phyloP scores from a whole-genome alignment of 2,113 vertebrate species.

The Lepus timidus region DNA sequence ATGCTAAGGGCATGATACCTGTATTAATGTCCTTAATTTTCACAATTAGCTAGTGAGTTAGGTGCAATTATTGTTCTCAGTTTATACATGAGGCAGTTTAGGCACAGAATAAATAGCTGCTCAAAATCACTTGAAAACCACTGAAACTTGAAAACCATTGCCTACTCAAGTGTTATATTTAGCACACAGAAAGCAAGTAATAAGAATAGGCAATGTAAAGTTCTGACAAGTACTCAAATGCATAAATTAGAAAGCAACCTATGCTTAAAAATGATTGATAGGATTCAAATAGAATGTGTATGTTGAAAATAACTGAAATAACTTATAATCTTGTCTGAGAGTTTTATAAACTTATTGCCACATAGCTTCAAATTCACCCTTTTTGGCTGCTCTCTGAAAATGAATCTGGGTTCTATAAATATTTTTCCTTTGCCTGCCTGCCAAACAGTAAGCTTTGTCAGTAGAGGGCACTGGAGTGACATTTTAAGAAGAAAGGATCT shows the following conservation, averaged over 20 bases:
- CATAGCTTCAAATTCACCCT: background rate
- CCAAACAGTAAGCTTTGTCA: background rate
- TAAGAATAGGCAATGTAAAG: background rate
- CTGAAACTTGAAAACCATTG: background rate
- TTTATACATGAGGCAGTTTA: background rate
- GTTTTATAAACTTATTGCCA: background rate
- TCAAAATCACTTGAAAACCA: background rate
- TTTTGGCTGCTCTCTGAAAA: constrained; percentile 55
- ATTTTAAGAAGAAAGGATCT: background rate
- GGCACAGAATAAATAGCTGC: background rate
- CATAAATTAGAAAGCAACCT: background rate
- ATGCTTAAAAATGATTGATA: background rate
- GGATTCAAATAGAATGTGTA: background rate
- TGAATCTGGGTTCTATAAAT: background rate
- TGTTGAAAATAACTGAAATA: background rate
- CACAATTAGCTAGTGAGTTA: background rate
- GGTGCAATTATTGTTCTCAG: background rate
- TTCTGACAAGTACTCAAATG: background rate
- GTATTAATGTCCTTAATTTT: background rate
- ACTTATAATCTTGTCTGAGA: too few relatives aligned
- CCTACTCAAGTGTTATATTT: background rate
- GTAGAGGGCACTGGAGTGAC: constrained; percentile 38
- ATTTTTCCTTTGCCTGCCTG: background rate
- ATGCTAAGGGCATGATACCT: background rate
- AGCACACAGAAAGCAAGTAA: background rate